Evolutionary conservation across 2,888 invertebrate species (phyloP).

Genomic region (Tachina fera): DNA sequence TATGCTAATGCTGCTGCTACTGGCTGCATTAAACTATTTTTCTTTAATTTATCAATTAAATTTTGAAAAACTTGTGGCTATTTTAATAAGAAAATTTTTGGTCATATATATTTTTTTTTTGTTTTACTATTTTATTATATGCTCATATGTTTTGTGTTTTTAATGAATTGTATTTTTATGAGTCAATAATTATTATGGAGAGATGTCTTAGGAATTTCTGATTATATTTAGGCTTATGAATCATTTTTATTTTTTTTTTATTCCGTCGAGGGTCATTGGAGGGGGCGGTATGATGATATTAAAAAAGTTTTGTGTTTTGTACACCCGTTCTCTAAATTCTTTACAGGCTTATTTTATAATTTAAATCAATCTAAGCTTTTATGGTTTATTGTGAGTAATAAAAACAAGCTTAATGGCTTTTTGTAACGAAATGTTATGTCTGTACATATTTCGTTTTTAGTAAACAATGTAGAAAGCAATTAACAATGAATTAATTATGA

Average conservation of each 20-base stretch:
- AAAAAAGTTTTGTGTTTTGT: not conserved
- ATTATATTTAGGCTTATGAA: constrained; percentile 43
- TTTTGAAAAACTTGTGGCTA: constrained; percentile 7
- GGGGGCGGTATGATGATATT: not conserved
- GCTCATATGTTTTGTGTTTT: not conserved
- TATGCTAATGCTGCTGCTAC: constrained; percentile 4
- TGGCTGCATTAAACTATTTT: constrained; percentile 3
- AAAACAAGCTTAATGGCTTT: constrained; percentile 41
- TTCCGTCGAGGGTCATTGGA: not conserved
- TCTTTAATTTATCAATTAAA: constrained; percentile 48
- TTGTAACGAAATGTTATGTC: constrained; percentile 39
- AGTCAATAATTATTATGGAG: not conserved
- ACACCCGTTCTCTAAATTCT: constrained; percentile 11
- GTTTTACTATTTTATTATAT: constrained; percentile 34
- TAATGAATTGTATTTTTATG: not conserved
- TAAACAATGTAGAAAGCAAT: not conserved
- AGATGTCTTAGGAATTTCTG: constrained; percentile 13
- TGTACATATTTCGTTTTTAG: not conserved
- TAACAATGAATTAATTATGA: no score
- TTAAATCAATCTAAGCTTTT: constrained; percentile 61
- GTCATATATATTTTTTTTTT: constrained; percentile 41
- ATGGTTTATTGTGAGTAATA: constrained; percentile 65
- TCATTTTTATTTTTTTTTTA: constrained; percentile 30
- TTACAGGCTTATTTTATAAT: constrained; percentile 36
- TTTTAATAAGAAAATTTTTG: constrained; percentile 57